Evolutionary conservation across 2,113 vertebrate genomes (phyloP).

Genomic region (Antennarius striatus): DNA sequence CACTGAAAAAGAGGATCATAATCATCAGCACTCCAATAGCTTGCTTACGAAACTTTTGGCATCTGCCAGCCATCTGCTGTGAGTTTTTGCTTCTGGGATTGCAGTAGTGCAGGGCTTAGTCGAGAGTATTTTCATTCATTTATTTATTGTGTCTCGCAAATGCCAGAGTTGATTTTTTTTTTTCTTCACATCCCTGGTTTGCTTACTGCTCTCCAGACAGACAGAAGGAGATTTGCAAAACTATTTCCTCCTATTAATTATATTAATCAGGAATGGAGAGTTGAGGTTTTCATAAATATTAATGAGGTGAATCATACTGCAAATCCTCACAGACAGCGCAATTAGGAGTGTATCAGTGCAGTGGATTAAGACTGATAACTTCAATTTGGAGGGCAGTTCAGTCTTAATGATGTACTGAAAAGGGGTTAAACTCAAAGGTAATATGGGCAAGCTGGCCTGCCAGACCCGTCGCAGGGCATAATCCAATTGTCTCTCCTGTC

Average conservation of each 20-base stretch:
- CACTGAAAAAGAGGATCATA: neutral
- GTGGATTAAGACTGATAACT: slow-evolving; percentile 66
- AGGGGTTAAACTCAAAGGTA: slow-evolving; percentile 63
- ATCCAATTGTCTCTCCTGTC: slow-evolving; percentile 52
- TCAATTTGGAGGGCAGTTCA: slow-evolving; percentile 65
- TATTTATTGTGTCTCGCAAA: too few relatives aligned
- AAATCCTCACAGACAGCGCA: slow-evolving; percentile 55
- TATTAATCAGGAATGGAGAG: slow-evolving; percentile 77
- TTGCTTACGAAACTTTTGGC: too few relatives aligned
- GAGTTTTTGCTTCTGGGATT: slow-evolving; percentile 29
- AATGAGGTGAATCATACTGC: slow-evolving; percentile 60
- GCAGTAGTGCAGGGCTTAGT: slow-evolving; percentile 20
- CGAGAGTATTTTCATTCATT: neutral
- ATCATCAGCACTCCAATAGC: too few relatives aligned
- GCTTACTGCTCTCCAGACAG: slow-evolving; percentile 50
- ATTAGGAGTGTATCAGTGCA: slow-evolving; percentile 65
- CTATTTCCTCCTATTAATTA: slow-evolving; percentile 73
- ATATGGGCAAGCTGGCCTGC: slow-evolving; percentile 52
- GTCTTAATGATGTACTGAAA: slow-evolving; percentile 61
- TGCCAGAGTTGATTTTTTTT: too few relatives aligned
- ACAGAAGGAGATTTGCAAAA: slow-evolving; percentile 65
- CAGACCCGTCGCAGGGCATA: slow-evolving; percentile 48
- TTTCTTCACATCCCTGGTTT: slow-evolving; percentile 51
- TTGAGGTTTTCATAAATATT: slow-evolving; percentile 77
- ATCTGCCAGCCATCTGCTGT: slow-evolving; percentile 39